A percentile compares a stretch with the other conserved stretches of the same genome.
phyloP scores from a whole-genome alignment of 2,888 invertebrate species.

The Callosobruchus maculatus region DNA sequence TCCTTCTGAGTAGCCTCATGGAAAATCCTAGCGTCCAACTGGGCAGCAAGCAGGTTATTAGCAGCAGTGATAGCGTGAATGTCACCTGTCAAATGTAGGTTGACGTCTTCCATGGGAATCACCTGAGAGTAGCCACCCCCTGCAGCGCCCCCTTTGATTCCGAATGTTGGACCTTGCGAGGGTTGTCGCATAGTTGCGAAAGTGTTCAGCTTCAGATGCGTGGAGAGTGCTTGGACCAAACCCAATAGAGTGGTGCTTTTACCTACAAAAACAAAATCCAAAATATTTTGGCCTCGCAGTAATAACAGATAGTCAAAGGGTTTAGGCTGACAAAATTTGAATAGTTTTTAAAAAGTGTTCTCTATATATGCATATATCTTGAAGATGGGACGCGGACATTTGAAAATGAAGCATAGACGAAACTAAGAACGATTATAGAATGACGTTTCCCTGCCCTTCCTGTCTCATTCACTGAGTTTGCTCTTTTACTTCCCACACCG shows the following conservation, averaged over 20 bases:
- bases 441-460: no score
- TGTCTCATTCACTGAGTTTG: no score
- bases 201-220: slow-evolving; percentile 78
- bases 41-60: slow-evolving; percentile 96
- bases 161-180: slow-evolving; percentile 98
- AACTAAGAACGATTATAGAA: no score
- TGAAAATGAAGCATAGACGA: no score
- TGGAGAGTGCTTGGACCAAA: slow-evolving; percentile 85
- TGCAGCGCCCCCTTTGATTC: slow-evolving; percentile 97
- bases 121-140: slow-evolving; percentile 96
- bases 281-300: no score
- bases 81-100: slow-evolving; percentile 95
- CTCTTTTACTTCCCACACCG: no score
- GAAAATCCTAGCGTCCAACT: slow-evolving; percentile 93
- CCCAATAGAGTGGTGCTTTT: slow-evolving; percentile 96
- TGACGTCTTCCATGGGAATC: slow-evolving; percentile 99
- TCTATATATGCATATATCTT: no score
- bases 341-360: no score
- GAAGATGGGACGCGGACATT: no score
- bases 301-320: no score
- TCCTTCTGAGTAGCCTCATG: slow-evolving; percentile 94
- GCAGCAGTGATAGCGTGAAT: slow-evolving; percentile 98
- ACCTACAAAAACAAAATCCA: slow-evolving; percentile 50
- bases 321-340: no score
- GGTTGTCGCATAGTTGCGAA: slow-evolving; percentile 96